These are phyloP conservation scores for Lasioglossum pauxillum DNA, from an alignment of 2,888 invertebrate genomes.

Conservation along the genomic window DNA sequence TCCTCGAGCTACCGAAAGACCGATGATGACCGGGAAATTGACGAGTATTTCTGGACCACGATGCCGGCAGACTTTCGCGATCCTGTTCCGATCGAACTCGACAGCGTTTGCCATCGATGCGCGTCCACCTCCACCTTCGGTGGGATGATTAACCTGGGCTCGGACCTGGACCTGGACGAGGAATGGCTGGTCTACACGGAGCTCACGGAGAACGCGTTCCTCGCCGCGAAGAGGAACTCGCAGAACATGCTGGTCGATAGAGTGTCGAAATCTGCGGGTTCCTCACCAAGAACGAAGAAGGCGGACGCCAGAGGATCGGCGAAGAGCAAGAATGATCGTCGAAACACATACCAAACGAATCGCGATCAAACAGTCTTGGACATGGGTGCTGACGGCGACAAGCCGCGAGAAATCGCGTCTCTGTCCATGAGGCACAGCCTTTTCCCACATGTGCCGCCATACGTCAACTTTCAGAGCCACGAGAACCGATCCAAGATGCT, in stretches of 20 bases:
- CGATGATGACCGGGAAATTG: constrained; percentile 53
- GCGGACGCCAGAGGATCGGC: background rate
- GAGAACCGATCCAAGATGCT: background rate
- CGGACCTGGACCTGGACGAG: constrained; percentile 36
- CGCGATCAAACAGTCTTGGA: constrained; percentile 19
- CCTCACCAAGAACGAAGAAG: background rate
- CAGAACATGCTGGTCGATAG: background rate
- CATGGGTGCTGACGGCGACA: constrained; percentile 37
- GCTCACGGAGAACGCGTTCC: constrained; percentile 28
- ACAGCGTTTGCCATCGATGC: background rate
- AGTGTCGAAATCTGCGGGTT: background rate
- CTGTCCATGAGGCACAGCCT: constrained; percentile 41
- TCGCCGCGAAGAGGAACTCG: background rate
- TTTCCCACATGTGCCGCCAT: constrained; percentile 46
- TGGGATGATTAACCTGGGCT: constrained; percentile 6
- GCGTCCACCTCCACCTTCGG: constrained; percentile 40
- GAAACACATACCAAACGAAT: too few species aligned
- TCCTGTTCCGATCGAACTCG: background rate
- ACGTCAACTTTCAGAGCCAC: constrained; percentile 37
- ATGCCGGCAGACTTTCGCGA: constrained; percentile 37
- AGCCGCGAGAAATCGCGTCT: background rate
- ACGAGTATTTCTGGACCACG: constrained; percentile 19
- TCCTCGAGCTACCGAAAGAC: constrained; percentile 3
- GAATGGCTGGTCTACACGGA: constrained; percentile 45
- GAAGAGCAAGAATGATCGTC: background rate